Evolutionary conservation across 1,140 invertebrate genomes (phyloP).

Genomic region (Wasmannia auropunctata): DNA sequence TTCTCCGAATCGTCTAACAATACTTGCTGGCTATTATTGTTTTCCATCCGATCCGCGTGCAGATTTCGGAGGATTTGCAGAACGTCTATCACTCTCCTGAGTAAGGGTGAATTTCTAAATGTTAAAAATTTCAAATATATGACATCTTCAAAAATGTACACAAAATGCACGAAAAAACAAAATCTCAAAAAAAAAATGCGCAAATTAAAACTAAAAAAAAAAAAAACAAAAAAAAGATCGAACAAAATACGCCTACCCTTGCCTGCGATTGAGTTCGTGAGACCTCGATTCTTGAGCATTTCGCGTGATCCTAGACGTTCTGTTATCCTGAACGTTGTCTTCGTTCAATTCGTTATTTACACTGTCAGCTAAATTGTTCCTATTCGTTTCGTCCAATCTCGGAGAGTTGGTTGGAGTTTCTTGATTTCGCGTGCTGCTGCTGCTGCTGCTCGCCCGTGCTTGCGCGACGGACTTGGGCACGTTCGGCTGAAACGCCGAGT

Average conservation of each 20-base stretch:
- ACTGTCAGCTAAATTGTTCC: constrained; percentile 9
- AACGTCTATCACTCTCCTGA: constrained; percentile 53
- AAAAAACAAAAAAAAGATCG: not conserved
- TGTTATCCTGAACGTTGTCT: constrained; percentile 42
- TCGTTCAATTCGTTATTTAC: constrained; percentile 36
- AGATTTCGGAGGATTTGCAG: constrained; percentile 56
- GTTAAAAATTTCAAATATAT: constrained; percentile 45
- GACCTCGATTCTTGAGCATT: constrained; percentile 27
- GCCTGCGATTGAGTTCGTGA: not conserved
- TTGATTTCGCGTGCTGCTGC: constrained; percentile 22
- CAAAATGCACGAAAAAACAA: constrained; percentile 4
- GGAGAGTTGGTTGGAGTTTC: not conserved
- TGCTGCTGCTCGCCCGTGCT: not conserved
- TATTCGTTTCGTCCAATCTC: constrained; percentile 12
- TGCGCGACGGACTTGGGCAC: constrained; percentile 57
- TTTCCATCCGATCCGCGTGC: constrained; percentile 44
- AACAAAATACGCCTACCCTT: not conserved
- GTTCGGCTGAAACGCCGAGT: constrained; percentile 81
- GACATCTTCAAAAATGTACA: constrained; percentile 40
- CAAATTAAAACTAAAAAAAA: not conserved
- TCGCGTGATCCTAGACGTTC: constrained; percentile 14
- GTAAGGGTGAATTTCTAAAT: constrained; percentile 52
- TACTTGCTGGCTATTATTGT: constrained; percentile 41
- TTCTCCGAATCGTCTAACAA: constrained; percentile 77
- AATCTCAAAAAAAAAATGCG: not conserved